Percentiles rank a stretch among this genome's conserved stretches.
phyloP scores from a whole-genome alignment of 2,797 vertebrate genomes.

The Trachops cirrhosus region DNA sequence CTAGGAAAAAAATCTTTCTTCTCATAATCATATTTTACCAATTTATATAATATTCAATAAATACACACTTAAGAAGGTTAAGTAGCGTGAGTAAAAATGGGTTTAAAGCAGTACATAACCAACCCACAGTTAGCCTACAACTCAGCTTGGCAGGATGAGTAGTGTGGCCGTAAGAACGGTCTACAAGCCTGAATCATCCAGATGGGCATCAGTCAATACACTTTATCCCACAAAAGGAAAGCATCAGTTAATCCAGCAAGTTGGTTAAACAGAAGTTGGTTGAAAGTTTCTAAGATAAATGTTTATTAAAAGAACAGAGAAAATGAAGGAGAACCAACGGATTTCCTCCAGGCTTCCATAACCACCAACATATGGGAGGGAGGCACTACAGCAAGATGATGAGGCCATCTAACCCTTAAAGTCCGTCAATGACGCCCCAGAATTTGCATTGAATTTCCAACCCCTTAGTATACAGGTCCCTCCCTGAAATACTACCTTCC shows the following conservation, averaged over 20 bases:
- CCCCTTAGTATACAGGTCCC: background rate
- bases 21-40: background rate
- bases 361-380: background rate
- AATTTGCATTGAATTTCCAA: background rate
- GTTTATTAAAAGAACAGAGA: background rate
- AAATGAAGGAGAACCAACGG: background rate
- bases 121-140: background rate
- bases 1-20: background rate
- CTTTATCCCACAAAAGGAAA: background rate
- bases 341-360: background rate
- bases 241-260: background rate
- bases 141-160: background rate
- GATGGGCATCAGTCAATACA: no score
- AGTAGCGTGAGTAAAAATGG: background rate
- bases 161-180: background rate
- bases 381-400: background rate
- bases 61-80: background rate
- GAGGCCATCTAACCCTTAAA: background rate
- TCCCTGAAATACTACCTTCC: background rate
- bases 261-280: background rate
- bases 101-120: background rate
- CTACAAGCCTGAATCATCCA: background rate
- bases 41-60: background rate
- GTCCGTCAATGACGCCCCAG: background rate
- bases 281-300: background rate